Base-by-base conservation (phyloP, 1,140 invertebrate species). In the Lucilia sericata region DNA sequence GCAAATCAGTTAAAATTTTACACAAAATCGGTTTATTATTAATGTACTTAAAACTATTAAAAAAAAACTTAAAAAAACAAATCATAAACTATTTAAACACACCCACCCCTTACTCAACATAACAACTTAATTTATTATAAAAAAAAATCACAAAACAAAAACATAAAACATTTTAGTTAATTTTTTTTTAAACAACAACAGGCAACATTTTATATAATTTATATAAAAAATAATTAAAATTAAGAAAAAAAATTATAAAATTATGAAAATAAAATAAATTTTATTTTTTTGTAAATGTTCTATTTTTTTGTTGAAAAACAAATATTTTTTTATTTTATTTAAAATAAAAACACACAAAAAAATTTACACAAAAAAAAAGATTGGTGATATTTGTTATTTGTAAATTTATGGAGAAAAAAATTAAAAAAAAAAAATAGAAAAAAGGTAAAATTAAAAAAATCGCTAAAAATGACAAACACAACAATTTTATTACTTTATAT, bases 111-210 rank as follows among this genome's bases (percentile, higher is more conserved):
- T 10, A 42, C 42, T 7, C 9, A 49, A 49, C 13, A 55, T 55
- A 55, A 0, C 51, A 55, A 55, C 17, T 55, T 30, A 55, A 55
- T 55, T 55, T 55, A 55, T 55, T 55, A 42, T 42, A 10, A 42
- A 30, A 30, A n/a, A 30, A 42, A 55, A 55, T 55, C n/a, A 70
- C 2, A 30, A 30, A 30, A 30, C 1, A 30, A 30, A 70, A 70
- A 12, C 65, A 17, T 70, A 30, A 70, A 70, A 12, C 65, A 17
- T 70, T 21, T 21, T 12, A 70, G 65, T 70, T 21, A 70, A 70
- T 70, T 70, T 42, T 80, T 80, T 80, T 80, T 80, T 80, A 80
- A 80, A 80, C 76, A 80, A 21, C 42, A 51, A 80, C 25, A 13
- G 10, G 14, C 76, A 47, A 49, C 21, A 80, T 80, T 51, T 80